Evolutionary conservation across 2,797 vertebrate species (phyloP).

Genomic region (Sparidentex hasta): DNA sequence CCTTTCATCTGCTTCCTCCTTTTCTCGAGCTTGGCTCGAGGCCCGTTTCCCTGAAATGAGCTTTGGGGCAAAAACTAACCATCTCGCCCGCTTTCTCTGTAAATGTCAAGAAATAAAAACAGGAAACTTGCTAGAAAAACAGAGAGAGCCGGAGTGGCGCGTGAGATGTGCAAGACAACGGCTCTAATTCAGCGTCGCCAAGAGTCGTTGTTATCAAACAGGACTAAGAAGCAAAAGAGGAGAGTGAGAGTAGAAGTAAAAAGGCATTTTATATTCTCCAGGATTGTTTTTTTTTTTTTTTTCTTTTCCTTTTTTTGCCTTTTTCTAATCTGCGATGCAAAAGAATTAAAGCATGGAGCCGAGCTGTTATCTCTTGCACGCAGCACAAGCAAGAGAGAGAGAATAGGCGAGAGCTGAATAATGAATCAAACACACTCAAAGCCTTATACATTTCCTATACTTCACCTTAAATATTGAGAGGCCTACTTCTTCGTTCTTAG

Average conservation of each 20-base stretch:
- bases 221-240: conserved; percentile 30
- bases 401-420: conserved; percentile 79
- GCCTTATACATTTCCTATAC: conserved; percentile 70
- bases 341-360: conserved; percentile 80
- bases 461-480: conserved; percentile 81
- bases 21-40: conserved; percentile 7
- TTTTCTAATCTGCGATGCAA: conserved; percentile 81
- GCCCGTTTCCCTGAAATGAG: conserved; percentile 37
- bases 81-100: conserved; percentile 30
- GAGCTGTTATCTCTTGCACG: conserved; percentile 74
- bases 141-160: conserved; percentile 18
- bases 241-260: conserved; percentile 51
- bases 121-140: not conserved
- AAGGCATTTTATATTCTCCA: conserved; percentile 63
- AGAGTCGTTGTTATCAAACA: conserved; percentile 33
- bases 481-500: conserved; percentile 50
- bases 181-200: conserved; percentile 6
- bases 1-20: conserved; percentile 47
- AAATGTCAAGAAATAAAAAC: conserved; percentile 52
- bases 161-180: conserved; percentile 10
- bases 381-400: conserved; percentile 68
- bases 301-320: conserved; percentile 5
- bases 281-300: conserved; percentile 68
- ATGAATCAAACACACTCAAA: conserved; percentile 81
- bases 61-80: conserved; percentile 43